A percentile compares a stretch with the other conserved stretches of the same genome.
These are phyloP conservation scores for Hypolimnas misippus DNA, from an alignment of 2,888 invertebrate genomes.

Conservation along the genomic window DNA sequence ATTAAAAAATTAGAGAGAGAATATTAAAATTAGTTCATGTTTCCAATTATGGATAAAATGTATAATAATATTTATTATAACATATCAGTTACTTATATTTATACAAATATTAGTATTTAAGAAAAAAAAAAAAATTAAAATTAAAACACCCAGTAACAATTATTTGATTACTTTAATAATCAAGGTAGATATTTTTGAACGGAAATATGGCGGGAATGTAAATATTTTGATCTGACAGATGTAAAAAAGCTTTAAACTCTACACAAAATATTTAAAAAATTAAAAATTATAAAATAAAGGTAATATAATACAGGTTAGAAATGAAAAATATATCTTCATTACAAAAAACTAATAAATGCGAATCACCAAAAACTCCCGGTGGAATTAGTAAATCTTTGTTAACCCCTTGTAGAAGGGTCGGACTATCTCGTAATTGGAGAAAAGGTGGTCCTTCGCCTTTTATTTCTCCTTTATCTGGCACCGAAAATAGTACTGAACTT, in stretches of 20 bases:
- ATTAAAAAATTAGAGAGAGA: too few relatives aligned
- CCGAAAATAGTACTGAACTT: slow-evolving; percentile 44
- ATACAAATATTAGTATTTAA: too few relatives aligned
- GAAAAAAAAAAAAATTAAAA: too few relatives aligned
- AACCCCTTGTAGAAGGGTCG: slow-evolving; percentile 81
- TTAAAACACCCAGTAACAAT: too few relatives aligned
- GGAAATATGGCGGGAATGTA: slow-evolving; percentile 31
- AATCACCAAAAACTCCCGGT: slow-evolving; percentile 76
- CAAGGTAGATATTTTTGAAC: slow-evolving; percentile 7
- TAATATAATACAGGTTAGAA: slow-evolving; percentile 14
- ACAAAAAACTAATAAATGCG: slow-evolving; percentile 52
- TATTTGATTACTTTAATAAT: too few relatives aligned
- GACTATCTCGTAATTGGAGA: slow-evolving; percentile 77
- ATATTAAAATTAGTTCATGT: too few relatives aligned
- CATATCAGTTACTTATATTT: too few relatives aligned
- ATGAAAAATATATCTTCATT: slow-evolving; percentile 62
- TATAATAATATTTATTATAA: too few relatives aligned
- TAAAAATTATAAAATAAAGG: background rate
- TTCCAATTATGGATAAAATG: too few relatives aligned
- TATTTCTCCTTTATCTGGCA: slow-evolving; percentile 61
- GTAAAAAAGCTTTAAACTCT: background rate
- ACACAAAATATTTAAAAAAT: background rate
- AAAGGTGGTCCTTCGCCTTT: slow-evolving; percentile 69
- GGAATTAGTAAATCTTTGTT: slow-evolving; percentile 80
- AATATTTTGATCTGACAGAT: slow-evolving; percentile 37